These are phyloP conservation scores for Uloborus plumipes DNA, from an alignment of 2,888 invertebrate species.

Conservation along the genomic window DNA sequence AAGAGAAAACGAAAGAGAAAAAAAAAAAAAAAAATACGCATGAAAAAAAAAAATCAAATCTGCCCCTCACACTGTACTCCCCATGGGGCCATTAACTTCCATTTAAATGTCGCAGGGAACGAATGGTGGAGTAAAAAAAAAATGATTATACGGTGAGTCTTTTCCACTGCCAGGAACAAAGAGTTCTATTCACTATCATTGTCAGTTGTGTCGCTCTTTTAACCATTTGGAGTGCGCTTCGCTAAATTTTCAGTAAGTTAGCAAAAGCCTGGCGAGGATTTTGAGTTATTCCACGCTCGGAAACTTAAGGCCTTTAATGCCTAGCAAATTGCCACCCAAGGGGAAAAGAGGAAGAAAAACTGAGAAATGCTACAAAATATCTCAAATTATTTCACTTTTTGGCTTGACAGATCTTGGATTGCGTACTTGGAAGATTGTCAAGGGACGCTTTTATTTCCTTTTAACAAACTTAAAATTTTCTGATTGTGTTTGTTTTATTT, in stretches of 20 bases:
- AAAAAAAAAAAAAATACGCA: too few species aligned
- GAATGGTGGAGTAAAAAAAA: slow-evolving; percentile 34
- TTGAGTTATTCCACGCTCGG: slow-evolving; percentile 4
- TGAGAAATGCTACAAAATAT: not conserved
- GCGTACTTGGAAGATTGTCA: too few species aligned
- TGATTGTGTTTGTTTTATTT: too few species aligned
- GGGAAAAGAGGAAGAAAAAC: not conserved
- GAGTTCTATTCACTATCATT: slow-evolving; percentile 43
- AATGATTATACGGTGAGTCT: slow-evolving; percentile 13
- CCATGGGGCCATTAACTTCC: slow-evolving; percentile 53
- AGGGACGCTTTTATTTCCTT: too few species aligned
- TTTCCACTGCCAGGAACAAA: slow-evolving; percentile 11
- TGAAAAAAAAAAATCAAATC: slow-evolving; percentile 44
- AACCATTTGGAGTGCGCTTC: slow-evolving; percentile 24
- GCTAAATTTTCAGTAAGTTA: slow-evolving; percentile 39
- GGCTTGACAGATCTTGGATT: too few species aligned
- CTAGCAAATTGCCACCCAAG: not conserved
- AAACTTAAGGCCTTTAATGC: not conserved
- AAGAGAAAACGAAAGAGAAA: too few species aligned
- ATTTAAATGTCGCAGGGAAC: slow-evolving; percentile 55
- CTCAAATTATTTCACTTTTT: too few species aligned
- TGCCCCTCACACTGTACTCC: slow-evolving; percentile 30
- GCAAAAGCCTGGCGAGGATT: slow-evolving; percentile 28
- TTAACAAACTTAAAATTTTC: too few species aligned
- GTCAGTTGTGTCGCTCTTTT: slow-evolving; percentile 39